Conservation (phyloP, 2,797 vertebrate genomes). For the Halcyon smyrnensis region DNA sequence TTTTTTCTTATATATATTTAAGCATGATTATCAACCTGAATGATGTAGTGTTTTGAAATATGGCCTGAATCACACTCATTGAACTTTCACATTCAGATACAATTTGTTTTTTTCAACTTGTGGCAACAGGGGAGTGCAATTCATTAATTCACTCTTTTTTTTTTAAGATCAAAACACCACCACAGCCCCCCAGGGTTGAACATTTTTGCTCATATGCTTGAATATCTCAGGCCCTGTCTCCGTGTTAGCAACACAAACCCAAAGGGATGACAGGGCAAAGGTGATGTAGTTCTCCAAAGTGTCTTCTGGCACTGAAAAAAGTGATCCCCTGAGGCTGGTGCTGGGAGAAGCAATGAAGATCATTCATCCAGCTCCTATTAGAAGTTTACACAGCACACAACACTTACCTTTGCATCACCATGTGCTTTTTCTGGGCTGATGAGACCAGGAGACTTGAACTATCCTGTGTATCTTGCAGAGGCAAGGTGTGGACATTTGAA, state of each 20-base stretch:
- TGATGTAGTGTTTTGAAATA: background rate
- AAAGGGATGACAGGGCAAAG: background rate
- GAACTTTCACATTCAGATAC: background rate
- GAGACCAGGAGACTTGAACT: background rate
- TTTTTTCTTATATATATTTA: background rate
- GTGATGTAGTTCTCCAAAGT: background rate
- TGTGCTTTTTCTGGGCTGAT: background rate
- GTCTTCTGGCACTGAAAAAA: background rate
- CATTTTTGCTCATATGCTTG: background rate
- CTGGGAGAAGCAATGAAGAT: background rate
- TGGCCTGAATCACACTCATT: background rate
- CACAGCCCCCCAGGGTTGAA: background rate
- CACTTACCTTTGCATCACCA: rapidly evolving
- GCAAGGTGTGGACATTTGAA: background rate
- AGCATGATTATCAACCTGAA: background rate
- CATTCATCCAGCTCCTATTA: background rate
- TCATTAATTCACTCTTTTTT: background rate
- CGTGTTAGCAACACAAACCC: background rate
- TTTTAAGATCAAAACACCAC: background rate
- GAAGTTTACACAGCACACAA: background rate
- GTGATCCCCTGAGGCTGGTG: background rate
- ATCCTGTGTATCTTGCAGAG: background rate
- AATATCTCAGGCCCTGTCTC: background rate
- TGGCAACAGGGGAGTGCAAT: background rate
- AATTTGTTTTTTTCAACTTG: background rate